Percentiles rank a stretch among this genome's conserved stretches.
Evolutionary conservation across 2,113 vertebrate genomes (phyloP).

Genomic region (Corythornis cristatus): DNA sequence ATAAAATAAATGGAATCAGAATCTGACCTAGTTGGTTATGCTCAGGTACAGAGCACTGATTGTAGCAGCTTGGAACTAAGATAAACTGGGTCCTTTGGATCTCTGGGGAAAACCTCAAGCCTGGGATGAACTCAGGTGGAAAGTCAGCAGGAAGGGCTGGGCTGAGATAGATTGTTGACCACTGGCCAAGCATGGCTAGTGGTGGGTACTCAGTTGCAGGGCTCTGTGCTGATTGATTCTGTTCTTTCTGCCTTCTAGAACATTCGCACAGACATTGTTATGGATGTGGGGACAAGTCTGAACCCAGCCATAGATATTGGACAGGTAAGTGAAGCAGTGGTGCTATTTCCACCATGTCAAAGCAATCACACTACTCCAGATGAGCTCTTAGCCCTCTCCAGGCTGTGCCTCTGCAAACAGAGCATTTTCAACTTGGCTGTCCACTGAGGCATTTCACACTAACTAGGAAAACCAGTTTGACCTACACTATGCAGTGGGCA

Average conservation of each 20-base stretch:
- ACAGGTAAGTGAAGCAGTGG: constrained; percentile 80
- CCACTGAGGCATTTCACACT: background rate
- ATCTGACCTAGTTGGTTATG: background rate
- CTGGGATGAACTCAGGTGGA: background rate
- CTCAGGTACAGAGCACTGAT: background rate
- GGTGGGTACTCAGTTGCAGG: background rate
- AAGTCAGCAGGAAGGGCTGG: background rate
- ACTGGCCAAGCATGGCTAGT: background rate
- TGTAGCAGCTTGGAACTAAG: background rate
- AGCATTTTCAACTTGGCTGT: background rate
- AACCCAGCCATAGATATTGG: constrained; percentile 97
- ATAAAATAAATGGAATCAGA: background rate
- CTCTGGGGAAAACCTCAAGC: background rate
- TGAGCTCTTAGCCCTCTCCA: background rate
- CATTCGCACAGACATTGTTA: constrained; percentile 91
- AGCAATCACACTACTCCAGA: background rate
- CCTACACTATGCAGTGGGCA: background rate
- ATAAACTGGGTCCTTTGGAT: background rate
- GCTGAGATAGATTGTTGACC: background rate
- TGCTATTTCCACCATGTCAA: background rate
- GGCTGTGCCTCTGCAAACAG: background rate
- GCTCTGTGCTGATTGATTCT: background rate
- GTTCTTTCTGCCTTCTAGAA: constrained; percentile 78
- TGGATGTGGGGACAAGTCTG: constrained; percentile 94
- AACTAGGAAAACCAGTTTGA: background rate